phyloP scores from a whole-genome alignment of 2,888 invertebrate genomes.

The Limnephilus lunatus region DNA sequence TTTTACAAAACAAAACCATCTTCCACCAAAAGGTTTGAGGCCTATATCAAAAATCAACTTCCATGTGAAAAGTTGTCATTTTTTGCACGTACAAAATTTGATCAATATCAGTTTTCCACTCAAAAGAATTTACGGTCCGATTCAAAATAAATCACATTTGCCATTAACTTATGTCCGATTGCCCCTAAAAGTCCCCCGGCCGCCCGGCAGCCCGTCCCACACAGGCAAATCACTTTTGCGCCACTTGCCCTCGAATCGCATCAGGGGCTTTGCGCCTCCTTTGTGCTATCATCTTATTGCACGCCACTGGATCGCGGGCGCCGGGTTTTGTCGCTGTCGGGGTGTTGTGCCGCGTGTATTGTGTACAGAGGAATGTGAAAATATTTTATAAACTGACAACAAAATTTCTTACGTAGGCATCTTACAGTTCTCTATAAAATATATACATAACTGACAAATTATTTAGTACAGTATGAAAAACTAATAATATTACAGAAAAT shows the following conservation, averaged over 20 bases:
- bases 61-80: too few relatives aligned
- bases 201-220: slow-evolving; percentile 17
- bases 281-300: slow-evolving; percentile 16
- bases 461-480: too few relatives aligned
- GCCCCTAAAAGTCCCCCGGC: background rate
- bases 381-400: background rate
- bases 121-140: background rate
- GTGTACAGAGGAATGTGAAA: background rate
- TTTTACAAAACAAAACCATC: too few relatives aligned
- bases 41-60: too few relatives aligned
- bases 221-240: slow-evolving; percentile 55
- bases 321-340: background rate
- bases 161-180: slow-evolving; percentile 2
- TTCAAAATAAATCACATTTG: background rate
- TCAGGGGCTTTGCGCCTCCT: slow-evolving; percentile 41
- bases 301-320: slow-evolving; percentile 6
- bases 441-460: too few relatives aligned
- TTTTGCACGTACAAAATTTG: too few relatives aligned
- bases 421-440: too few relatives aligned
- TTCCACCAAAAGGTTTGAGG: background rate
- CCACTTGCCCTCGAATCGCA: slow-evolving; percentile 54
- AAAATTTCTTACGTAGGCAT: background rate
- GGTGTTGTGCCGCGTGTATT: background rate
- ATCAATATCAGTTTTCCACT: background rate
- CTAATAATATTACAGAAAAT: too few relatives aligned